These are phyloP conservation scores for Caranx melampygus DNA, from an alignment of 2,113 vertebrate species.

Conservation along the genomic window DNA sequence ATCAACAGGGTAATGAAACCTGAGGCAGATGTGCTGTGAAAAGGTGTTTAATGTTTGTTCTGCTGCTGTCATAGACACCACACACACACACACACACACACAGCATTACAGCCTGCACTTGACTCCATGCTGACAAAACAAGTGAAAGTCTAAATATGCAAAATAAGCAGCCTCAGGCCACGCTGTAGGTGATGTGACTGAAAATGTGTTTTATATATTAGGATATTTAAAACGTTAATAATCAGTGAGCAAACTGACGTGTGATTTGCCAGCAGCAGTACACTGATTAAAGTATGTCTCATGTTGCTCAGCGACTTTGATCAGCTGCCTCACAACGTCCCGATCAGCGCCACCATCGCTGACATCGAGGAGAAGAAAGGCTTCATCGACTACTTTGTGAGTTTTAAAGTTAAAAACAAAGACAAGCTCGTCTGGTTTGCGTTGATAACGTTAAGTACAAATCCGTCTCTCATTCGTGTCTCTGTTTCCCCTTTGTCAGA, in stretches of 20 bases:
- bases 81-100: too few relatives aligned
- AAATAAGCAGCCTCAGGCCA: neutral
- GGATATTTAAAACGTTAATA: neutral
- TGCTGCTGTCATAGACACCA: neutral
- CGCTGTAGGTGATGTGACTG: too few relatives aligned
- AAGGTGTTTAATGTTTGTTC: too few relatives aligned
- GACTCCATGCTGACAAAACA: too few relatives aligned
- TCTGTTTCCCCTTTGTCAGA: slow-evolving; percentile 71
- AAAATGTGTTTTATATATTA: too few relatives aligned
- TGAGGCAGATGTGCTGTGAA: too few relatives aligned
- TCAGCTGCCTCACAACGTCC: slow-evolving; percentile 92
- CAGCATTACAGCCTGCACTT: too few relatives aligned
- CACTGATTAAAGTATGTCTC: neutral
- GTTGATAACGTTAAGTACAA: accelerated
- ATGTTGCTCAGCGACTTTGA: slow-evolving; percentile 88
- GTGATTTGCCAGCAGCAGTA: neutral
- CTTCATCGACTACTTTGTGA: slow-evolving; percentile 93
- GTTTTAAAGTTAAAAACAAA: slow-evolving; percentile 33
- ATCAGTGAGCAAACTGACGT: neutral
- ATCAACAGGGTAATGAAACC: slow-evolving; percentile 9
- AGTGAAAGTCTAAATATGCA: neutral
- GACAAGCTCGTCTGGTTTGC: neutral
- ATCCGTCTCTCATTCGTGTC: neutral
- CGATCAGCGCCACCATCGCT: slow-evolving; percentile 91
- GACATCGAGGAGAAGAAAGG: slow-evolving; percentile 93